These are phyloP conservation scores for Holothuria glaberrima DNA, from an alignment of 35 echinoderm and acorn worm genomes.

Conservation along the genomic window DNA sequence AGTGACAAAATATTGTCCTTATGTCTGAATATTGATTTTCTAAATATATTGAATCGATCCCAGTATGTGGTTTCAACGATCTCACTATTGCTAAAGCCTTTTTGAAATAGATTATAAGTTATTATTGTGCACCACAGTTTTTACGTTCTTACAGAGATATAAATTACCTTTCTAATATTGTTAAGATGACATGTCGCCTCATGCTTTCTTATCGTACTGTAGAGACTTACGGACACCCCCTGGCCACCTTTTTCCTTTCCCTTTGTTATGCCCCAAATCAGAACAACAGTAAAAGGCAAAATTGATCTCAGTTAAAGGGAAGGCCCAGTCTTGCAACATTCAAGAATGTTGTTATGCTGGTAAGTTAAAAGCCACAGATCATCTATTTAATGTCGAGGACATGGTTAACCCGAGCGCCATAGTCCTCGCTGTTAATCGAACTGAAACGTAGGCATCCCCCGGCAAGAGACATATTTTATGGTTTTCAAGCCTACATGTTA, in stretches of 20 bases:
- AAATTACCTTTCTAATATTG: slow-evolving; percentile 69
- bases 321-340: background rate
- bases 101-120: slow-evolving; percentile 56
- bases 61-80: slow-evolving; percentile 43
- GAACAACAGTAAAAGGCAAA: slow-evolving; percentile 33
- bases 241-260: background rate
- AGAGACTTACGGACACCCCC: slow-evolving; percentile 16
- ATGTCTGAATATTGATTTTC: slow-evolving; percentile 71
- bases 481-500: slow-evolving; percentile 43
- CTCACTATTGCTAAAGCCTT: slow-evolving; percentile 48
- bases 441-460: slow-evolving; percentile 35
- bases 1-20: slow-evolving; percentile 57
- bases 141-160: slow-evolving; percentile 65
- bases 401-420: slow-evolving; percentile 52
- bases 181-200: slow-evolving; percentile 57
- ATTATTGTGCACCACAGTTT: slow-evolving; percentile 56
- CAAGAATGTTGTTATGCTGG: background rate
- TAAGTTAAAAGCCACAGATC: background rate
- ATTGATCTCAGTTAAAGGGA: slow-evolving; percentile 15
- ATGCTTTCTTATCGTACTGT: slow-evolving; percentile 31
- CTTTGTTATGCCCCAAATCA: slow-evolving; percentile 14
- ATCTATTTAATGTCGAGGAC: slow-evolving; percentile 54
- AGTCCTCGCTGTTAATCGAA: background rate
- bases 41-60: slow-evolving; percentile 70
- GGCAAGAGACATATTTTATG: slow-evolving; percentile 61